Percentiles rank a stretch among this genome's conserved stretches.
Evolutionary conservation across 2,797 vertebrate species (phyloP).

Genomic region (Microhierax caerulescens): DNA sequence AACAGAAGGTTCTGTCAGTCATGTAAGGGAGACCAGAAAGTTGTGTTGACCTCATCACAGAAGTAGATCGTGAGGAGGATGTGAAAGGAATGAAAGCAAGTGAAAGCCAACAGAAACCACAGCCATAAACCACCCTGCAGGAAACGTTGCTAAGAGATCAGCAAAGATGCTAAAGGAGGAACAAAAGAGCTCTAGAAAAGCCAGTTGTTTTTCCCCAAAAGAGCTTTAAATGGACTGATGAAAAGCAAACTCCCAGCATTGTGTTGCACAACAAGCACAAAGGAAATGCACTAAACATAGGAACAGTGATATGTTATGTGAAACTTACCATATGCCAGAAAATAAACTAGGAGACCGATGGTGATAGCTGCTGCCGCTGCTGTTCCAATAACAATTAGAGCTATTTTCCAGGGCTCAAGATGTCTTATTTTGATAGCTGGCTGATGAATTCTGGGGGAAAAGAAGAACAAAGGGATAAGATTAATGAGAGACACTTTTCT

Average conservation of each 20-base stretch:
- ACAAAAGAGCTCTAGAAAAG: not conserved
- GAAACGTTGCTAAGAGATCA: not conserved
- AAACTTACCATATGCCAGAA: conserved; percentile 67
- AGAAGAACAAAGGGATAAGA: not conserved
- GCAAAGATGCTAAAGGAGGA: not conserved
- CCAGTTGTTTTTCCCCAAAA: not conserved
- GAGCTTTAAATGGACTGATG: not conserved
- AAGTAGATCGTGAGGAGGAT: not conserved
- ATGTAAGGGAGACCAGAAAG: not conserved
- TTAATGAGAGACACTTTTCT: not conserved
- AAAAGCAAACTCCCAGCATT: not conserved
- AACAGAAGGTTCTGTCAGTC: not conserved
- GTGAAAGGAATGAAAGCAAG: not conserved
- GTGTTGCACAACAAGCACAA: not conserved
- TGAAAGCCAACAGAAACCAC: not conserved
- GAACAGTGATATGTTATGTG: not conserved
- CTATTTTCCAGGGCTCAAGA: conserved; percentile 69
- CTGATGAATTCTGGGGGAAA: conserved; percentile 45
- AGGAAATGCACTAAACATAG: not conserved
- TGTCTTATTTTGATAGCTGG: not conserved
- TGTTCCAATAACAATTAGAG: conserved; percentile 26
- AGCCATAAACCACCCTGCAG: not conserved
- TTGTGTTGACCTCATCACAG: not conserved
- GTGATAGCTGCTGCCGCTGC: conserved; percentile 30
- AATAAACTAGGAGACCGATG: conserved; percentile 61